These are phyloP conservation scores for Andrena camellia DNA, from an alignment of 2,888 invertebrate species.

Conservation along the genomic window DNA sequence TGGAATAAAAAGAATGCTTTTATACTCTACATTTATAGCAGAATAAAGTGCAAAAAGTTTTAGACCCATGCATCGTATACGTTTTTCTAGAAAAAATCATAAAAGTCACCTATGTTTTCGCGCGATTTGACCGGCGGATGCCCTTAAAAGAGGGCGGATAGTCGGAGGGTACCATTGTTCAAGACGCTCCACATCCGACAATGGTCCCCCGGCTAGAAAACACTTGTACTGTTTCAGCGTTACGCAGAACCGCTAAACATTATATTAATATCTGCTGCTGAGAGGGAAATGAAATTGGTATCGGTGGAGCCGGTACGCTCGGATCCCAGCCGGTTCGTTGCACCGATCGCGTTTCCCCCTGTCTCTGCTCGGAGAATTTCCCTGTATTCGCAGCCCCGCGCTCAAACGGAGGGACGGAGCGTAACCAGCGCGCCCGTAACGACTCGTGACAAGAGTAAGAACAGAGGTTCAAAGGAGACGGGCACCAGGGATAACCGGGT, in stretches of 20 bases:
- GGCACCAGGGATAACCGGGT: conserved; percentile 43
- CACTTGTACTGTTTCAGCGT: background rate
- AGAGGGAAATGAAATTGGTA: background rate
- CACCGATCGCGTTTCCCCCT: conserved; percentile 11
- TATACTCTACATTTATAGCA: too few relatives aligned
- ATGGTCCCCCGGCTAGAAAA: background rate
- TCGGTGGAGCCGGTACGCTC: background rate
- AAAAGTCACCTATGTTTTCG: too few relatives aligned
- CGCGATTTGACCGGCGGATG: too few relatives aligned
- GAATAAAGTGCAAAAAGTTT: too few relatives aligned
- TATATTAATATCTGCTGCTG: background rate
- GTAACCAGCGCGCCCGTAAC: conserved; percentile 60
- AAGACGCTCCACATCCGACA: background rate
- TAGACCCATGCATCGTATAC: too few relatives aligned
- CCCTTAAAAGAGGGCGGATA: too few relatives aligned
- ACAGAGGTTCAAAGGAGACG: conserved; percentile 62
- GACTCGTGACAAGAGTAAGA: conserved; percentile 61
- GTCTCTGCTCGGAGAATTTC: conserved; percentile 41
- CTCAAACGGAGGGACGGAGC: conserved; percentile 31
- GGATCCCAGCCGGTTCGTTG: conserved; percentile 13
- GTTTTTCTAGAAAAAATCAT: too few relatives aligned
- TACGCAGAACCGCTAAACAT: background rate
- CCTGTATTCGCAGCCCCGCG: conserved; percentile 39
- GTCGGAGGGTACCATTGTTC: too few relatives aligned
- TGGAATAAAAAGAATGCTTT: too few relatives aligned